Conservation (phyloP, 2,113 vertebrate species). For the Chaetodon trifascialis region DNA sequence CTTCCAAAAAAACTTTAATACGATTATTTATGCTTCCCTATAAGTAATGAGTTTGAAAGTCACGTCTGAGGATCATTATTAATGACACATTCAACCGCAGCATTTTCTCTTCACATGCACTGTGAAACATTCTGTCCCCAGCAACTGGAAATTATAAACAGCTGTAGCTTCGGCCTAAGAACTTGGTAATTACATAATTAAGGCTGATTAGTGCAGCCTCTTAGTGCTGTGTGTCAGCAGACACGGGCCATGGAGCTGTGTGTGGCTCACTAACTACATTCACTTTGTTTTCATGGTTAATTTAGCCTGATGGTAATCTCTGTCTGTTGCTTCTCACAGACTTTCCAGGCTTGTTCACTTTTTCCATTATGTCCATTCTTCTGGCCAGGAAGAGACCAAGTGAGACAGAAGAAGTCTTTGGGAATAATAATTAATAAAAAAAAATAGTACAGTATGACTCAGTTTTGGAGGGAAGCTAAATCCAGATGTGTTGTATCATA, state of each 20-base stretch:
- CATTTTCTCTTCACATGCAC: background rate
- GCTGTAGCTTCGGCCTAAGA: background rate
- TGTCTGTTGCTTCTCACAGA: constrained; percentile 12
- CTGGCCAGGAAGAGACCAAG: background rate
- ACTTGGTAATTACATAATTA: constrained; percentile 53
- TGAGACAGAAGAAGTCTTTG: constrained; percentile 25
- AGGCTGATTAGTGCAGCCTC: constrained; percentile 54
- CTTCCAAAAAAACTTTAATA: background rate
- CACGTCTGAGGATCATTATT: background rate
- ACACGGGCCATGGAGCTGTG: constrained; percentile 7
- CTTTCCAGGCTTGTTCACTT: constrained; percentile 28
- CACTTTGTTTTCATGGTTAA: constrained; percentile 31
- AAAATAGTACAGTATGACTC: constrained; percentile 25
- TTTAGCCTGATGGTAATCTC: constrained; percentile 41
- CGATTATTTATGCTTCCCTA: background rate
- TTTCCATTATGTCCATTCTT: constrained; percentile 35
- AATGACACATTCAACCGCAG: background rate
- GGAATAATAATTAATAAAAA: background rate
- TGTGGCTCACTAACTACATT: constrained; percentile 33
- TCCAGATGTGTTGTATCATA: constrained; percentile 11
- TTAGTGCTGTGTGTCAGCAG: constrained; percentile 9
- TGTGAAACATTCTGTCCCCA: background rate
- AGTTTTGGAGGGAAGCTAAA: background rate
- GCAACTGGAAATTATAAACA: constrained; percentile 36
- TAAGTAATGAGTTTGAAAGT: constrained; percentile 6